Evolutionary conservation across 2,113 vertebrate genomes (phyloP).

Genomic region (Neomonachus schauinslandi): DNA sequence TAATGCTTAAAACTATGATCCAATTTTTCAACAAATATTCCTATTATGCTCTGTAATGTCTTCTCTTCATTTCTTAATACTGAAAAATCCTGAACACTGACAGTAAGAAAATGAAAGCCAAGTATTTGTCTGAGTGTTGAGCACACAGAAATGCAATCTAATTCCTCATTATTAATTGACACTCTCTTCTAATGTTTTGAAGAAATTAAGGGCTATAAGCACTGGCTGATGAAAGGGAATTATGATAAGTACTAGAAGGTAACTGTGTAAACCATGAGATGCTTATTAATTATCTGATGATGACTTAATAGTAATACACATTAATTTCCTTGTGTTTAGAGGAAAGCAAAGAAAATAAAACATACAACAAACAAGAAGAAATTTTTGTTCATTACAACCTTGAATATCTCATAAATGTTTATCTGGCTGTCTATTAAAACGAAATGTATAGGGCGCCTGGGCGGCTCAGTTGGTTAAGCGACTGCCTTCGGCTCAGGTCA

Average conservation of each 20-base stretch:
- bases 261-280: conserved; percentile 54
- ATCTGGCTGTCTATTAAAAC: background rate
- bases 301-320: conserved; percentile 52
- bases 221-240: conserved; percentile 63
- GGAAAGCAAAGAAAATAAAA: conserved; percentile 25
- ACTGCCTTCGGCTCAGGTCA: no score
- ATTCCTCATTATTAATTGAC: conserved; percentile 44
- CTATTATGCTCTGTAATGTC: conserved; percentile 18
- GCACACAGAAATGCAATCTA: conserved; percentile 64
- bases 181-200: conserved; percentile 54
- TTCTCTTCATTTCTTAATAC: conserved; percentile 55
- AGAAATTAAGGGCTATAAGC: conserved; percentile 64
- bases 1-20: conserved; percentile 52
- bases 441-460: background rate
- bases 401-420: conserved; percentile 26
- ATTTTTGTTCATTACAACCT: background rate
- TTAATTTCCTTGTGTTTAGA: conserved; percentile 35
- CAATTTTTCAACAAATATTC: conserved; percentile 52
- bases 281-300: conserved; percentile 73
- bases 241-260: conserved; percentile 18
- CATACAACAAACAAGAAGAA: background rate
- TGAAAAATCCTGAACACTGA: conserved; percentile 49
- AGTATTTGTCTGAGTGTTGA: conserved; percentile 30
- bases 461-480: no score
- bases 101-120: conserved; percentile 16